phyloP scores from a whole-genome alignment of 2,888 invertebrate species.

The Eristalinus sepulchralis region DNA sequence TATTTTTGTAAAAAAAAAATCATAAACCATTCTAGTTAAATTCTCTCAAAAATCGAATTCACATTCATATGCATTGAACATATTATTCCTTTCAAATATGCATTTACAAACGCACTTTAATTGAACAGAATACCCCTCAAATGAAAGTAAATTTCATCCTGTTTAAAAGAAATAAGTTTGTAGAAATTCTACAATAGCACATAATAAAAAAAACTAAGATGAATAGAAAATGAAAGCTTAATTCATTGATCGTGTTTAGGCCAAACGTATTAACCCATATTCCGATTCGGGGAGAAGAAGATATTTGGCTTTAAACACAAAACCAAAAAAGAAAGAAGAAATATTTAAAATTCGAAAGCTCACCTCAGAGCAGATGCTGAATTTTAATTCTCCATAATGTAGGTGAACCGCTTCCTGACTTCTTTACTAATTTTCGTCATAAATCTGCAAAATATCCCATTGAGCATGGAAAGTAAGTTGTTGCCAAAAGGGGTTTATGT shows the following conservation, averaged over 20 bases:
- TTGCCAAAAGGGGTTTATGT: not conserved
- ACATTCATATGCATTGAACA: too few relatives aligned
- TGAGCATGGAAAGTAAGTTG: constrained; percentile 24
- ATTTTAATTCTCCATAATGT: constrained; percentile 31
- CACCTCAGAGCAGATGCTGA: constrained; percentile 25
- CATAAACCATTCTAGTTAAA: too few relatives aligned
- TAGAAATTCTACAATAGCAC: not conserved
- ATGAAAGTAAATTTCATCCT: constrained; percentile 54
- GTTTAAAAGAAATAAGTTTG: not conserved
- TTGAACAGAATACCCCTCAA: too few relatives aligned
- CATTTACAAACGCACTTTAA: too few relatives aligned
- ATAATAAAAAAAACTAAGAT: constrained; percentile 18
- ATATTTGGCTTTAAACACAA: constrained; percentile 7
- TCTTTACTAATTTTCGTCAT: constrained; percentile 26
- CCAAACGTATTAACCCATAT: constrained; percentile 40
- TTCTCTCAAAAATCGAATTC: too few relatives aligned
- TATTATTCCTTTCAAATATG: too few relatives aligned
- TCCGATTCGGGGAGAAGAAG: not conserved
- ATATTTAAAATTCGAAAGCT: constrained; percentile 43
- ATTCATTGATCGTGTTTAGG: not conserved
- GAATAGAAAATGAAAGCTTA: constrained; percentile 46
- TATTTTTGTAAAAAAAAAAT: too few relatives aligned
- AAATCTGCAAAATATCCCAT: constrained; percentile 27
- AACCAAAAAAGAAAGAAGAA: not conserved
- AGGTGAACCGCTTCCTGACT: constrained; percentile 55